phyloP scores from a whole-genome alignment of 2,113 vertebrate species.

The Rhizomys pruinosus region DNA sequence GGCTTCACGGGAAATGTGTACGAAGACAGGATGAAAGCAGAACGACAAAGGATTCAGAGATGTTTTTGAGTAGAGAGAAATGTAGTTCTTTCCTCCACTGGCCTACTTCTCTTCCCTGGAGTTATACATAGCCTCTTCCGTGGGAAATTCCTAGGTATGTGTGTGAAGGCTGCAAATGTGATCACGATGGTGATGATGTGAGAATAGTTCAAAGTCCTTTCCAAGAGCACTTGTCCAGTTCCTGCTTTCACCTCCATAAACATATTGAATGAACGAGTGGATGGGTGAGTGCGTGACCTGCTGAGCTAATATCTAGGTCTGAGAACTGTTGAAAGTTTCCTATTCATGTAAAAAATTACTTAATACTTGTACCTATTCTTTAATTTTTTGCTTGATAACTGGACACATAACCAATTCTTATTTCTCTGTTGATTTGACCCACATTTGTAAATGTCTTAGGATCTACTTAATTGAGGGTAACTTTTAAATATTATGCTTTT shows the following conservation, averaged over 20 bases:
- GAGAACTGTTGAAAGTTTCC: not conserved
- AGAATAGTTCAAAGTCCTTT: not conserved
- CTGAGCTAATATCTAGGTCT: not conserved
- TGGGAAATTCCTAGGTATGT: not conserved
- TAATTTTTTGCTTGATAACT: not conserved
- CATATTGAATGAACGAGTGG: not conserved
- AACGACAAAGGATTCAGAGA: not conserved
- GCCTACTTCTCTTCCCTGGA: not conserved
- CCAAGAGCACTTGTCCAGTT: not conserved
- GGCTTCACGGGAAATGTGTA: not conserved
- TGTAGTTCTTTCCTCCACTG: not conserved
- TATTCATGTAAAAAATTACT: not conserved
- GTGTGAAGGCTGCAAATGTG: not conserved
- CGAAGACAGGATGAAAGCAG: not conserved
- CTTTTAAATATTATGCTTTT: not conserved
- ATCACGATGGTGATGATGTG: not conserved
- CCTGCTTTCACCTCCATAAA: rapidly evolving
- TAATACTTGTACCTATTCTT: not conserved
- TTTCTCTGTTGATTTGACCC: conserved; percentile 13
- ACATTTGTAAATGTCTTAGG: not conserved
- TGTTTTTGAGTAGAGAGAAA: not conserved
- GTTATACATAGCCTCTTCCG: not conserved
- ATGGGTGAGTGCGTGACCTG: not conserved
- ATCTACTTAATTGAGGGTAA: not conserved
- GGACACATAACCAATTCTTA: not conserved